Percentiles rank a stretch among this genome's conserved stretches.
phyloP scores from a whole-genome alignment of 2,113 vertebrate species.

The Danio rerio region GRCz12tu NC_133177.1:39681001-39681500 shows the following conservation, averaged over 20 bases:
- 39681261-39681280: background rate
- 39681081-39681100: background rate
- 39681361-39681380: too few relatives aligned
- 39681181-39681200: slow-evolving; percentile 35
- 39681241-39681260: background rate
- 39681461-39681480: too few relatives aligned
- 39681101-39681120: background rate
- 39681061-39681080: background rate
- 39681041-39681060: background rate
- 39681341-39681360: too few relatives aligned
- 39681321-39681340: too few relatives aligned
- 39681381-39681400: too few relatives aligned
- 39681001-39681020: background rate
- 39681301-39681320: background rate
- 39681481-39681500: too few relatives aligned
- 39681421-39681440: too few relatives aligned
- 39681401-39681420: too few relatives aligned
- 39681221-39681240: background rate
- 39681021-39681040: slow-evolving; percentile 4
- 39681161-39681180: slow-evolving; percentile 22
- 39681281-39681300: background rate
- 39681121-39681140: background rate
- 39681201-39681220: background rate
- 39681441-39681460: too few relatives aligned
- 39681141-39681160: slow-evolving; percentile 19